phyloP scores from a whole-genome alignment of 2,888 invertebrate species.

The Nomada hirtipes region DNA sequence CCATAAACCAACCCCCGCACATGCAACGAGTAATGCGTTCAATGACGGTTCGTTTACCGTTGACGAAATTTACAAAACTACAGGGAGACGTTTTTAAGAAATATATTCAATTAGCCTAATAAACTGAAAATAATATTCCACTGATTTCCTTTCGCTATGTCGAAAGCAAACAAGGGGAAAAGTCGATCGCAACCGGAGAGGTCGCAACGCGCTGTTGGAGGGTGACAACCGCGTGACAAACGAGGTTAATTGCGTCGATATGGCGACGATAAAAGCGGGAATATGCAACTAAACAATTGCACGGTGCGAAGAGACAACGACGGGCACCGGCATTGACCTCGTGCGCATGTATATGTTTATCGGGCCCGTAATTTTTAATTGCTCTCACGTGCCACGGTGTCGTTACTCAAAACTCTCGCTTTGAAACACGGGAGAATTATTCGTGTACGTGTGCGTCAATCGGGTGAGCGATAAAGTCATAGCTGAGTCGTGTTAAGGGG shows the following conservation, averaged over 20 bases:
- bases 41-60: slow-evolving; percentile 11
- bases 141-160: too few relatives aligned
- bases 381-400: slow-evolving; percentile 67
- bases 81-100: too few relatives aligned
- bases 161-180: slow-evolving; percentile 1
- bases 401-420: slow-evolving; percentile 33
- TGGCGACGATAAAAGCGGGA: slow-evolving; percentile 34
- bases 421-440: slow-evolving; percentile 21
- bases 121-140: too few relatives aligned
- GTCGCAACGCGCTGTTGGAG: slow-evolving; percentile 7
- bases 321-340: slow-evolving; percentile 50
- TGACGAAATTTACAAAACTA: not conserved
- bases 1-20: not conserved
- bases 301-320: not conserved
- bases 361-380: slow-evolving; percentile 76
- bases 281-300: slow-evolving; percentile 2
- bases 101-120: too few relatives aligned
- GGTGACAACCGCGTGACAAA: slow-evolving; percentile 41
- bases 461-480: not conserved
- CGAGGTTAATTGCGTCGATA: slow-evolving; percentile 59
- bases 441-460: not conserved
- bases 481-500: not conserved
- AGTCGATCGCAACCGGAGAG: not conserved
- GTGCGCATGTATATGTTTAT: slow-evolving; percentile 61
- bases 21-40: not conserved